Conservation (phyloP, 2,888 invertebrate species). For the Temnothorax ravouxi region DNA sequence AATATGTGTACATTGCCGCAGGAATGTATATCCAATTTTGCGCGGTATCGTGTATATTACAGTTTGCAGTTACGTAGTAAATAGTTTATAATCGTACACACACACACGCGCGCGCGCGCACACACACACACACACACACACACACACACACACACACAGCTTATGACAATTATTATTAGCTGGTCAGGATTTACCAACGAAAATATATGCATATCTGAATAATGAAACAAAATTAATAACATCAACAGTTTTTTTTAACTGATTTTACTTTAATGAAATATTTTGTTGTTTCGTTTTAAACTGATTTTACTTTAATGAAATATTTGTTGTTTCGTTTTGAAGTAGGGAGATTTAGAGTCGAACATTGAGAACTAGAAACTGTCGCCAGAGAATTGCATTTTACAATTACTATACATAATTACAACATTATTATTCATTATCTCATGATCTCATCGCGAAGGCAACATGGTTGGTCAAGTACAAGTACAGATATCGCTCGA, state of each 20-base stretch:
- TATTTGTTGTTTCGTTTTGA: background rate
- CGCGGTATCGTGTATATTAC: constrained; percentile 44
- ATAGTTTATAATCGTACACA: constrained; percentile 51
- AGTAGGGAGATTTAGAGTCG: background rate
- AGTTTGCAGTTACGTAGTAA: constrained; percentile 51
- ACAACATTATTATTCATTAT: background rate
- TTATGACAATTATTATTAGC: constrained; percentile 46
- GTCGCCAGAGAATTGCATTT: background rate
- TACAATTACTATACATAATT: background rate
- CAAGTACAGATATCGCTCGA: background rate
- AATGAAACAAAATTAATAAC: constrained; percentile 7
- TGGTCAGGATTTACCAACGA: background rate
- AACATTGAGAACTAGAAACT: background rate
- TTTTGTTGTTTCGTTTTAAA: background rate
- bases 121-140: no score
- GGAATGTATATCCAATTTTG: constrained; percentile 49
- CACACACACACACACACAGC: no score
- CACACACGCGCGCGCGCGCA: no score
- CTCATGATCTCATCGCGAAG: background rate
- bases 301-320: background rate
- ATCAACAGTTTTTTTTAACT: background rate
- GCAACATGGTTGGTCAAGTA: background rate
- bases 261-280: background rate
- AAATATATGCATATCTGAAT: constrained; percentile 1
- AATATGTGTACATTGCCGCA: constrained; percentile 43